These are phyloP conservation scores for Orussus abietinus DNA, from an alignment of 1,140 invertebrate genomes.

Conservation along the genomic window DNA sequence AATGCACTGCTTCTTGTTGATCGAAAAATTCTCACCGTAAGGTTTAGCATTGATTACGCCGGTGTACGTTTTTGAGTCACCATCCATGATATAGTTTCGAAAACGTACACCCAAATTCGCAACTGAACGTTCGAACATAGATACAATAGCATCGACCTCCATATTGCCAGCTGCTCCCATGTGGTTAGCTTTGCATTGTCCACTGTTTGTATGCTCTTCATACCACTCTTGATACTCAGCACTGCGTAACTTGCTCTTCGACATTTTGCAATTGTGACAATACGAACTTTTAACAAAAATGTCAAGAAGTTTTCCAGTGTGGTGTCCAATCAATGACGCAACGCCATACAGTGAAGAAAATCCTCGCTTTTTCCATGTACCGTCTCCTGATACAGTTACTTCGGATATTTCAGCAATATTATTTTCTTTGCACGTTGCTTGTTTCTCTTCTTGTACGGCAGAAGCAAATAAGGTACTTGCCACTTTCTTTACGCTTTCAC, in stretches of 20 bases:
- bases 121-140: background rate
- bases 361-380: constrained; percentile 22
- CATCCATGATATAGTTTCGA: background rate
- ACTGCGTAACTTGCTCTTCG: constrained; percentile 1
- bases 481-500: background rate
- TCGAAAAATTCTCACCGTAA: constrained; percentile 15
- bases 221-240: background rate
- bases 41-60: constrained; percentile 14
- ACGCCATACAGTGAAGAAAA: constrained; percentile 22
- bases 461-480: background rate
- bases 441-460: background rate
- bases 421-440: background rate
- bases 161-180: background rate
- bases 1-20: constrained; percentile 18
- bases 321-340: constrained; percentile 16
- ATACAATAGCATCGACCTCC: background rate
- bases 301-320: constrained; percentile 20
- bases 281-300: constrained; percentile 12
- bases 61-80: constrained; percentile 3
- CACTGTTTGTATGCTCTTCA: background rate
- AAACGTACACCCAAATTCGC: background rate
- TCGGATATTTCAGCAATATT: background rate
- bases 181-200: constrained; percentile 2
- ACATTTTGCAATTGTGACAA: constrained; percentile 13
- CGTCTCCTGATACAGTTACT: constrained; percentile 19